These are phyloP conservation scores for Aphyosemion australe DNA, from an alignment of 2,113 vertebrate genomes.

Conservation along the genomic window DNA sequence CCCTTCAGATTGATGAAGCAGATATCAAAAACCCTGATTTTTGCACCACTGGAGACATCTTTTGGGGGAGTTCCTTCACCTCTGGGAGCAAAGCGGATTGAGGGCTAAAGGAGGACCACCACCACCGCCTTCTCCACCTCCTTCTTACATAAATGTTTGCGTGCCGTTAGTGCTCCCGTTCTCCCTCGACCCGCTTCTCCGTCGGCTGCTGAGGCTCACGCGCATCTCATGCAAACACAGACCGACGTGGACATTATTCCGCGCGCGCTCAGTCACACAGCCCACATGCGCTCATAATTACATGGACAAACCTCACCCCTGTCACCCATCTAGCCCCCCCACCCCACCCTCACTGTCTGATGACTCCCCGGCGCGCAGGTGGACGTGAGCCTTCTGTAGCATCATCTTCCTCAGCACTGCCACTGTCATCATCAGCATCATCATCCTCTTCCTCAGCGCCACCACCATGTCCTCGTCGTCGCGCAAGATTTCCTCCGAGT, in stretches of 20 bases:
- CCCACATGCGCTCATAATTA: constrained; percentile 33
- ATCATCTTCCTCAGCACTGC: constrained; percentile 65
- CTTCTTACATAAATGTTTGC: constrained; percentile 74
- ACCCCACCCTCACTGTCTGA: constrained; percentile 62
- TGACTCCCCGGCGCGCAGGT: constrained; percentile 73
- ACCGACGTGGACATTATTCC: constrained; percentile 30
- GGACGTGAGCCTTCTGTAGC: constrained; percentile 70
- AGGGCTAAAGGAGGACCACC: constrained; percentile 32
- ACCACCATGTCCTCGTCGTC: constrained; percentile 90
- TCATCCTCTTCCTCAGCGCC: constrained; percentile 41
- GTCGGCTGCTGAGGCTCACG: constrained; percentile 38
- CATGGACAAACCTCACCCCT: constrained; percentile 20
- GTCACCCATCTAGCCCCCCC: constrained; percentile 8
- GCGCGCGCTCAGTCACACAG: constrained; percentile 4
- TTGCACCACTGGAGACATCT: constrained; percentile 1
- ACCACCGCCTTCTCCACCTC: constrained; percentile 10
- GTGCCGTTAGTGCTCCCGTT: constrained; percentile 65
- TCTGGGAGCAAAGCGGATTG: constrained; percentile 3
- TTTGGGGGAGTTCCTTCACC: constrained; percentile 10
- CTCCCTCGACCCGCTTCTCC: constrained; percentile 15
- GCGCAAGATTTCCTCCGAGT: constrained; percentile 95
- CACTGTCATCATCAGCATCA: constrained; percentile 70
- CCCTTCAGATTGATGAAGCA: neutral
- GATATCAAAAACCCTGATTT: neutral
- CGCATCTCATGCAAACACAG: constrained; percentile 33